Percentiles rank a stretch among this genome's conserved stretches.
These are phyloP conservation scores for Lateolabrax maculatus DNA, from an alignment of 2,797 vertebrate species.

Conservation along the genomic window DNA sequence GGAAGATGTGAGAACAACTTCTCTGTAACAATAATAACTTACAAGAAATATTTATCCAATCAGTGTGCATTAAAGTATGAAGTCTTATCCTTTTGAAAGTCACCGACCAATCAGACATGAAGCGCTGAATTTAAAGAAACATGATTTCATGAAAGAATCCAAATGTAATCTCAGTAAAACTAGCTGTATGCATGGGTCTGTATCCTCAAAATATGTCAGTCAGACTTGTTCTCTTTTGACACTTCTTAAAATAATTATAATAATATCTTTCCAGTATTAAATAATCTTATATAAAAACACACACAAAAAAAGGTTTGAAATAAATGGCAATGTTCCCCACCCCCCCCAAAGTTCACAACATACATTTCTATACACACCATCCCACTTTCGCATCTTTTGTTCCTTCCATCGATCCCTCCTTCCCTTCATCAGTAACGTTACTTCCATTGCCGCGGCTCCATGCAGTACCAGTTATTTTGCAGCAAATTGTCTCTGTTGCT, in stretches of 20 bases:
- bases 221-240: constrained; percentile 51
- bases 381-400: constrained; percentile 3
- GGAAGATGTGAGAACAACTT: constrained; percentile 23
- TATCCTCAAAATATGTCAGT: constrained; percentile 25
- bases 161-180: constrained; percentile 14
- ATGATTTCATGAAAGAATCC: constrained; percentile 23
- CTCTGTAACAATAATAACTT: too few species aligned
- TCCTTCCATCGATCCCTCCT: constrained; percentile 40
- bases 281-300: constrained; percentile 89
- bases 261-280: constrained; percentile 88
- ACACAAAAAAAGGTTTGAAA: constrained; percentile 74
- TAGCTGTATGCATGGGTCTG: not conserved
- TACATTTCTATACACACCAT: constrained; percentile 70
- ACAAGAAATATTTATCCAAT: not conserved
- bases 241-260: constrained; percentile 72
- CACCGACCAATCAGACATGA: constrained; percentile 20
- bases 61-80: not conserved
- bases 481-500: constrained; percentile 69
- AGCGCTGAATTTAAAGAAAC: constrained; percentile 3
- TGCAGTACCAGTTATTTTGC: constrained; percentile 83
- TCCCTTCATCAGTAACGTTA: constrained; percentile 40
- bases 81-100: not conserved
- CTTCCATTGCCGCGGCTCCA: constrained; percentile 66
- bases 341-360: constrained; percentile 54
- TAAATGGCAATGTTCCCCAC: constrained; percentile 58